Base-by-base conservation (phyloP, 2,888 invertebrate species). In the Biston betularia region DNA sequence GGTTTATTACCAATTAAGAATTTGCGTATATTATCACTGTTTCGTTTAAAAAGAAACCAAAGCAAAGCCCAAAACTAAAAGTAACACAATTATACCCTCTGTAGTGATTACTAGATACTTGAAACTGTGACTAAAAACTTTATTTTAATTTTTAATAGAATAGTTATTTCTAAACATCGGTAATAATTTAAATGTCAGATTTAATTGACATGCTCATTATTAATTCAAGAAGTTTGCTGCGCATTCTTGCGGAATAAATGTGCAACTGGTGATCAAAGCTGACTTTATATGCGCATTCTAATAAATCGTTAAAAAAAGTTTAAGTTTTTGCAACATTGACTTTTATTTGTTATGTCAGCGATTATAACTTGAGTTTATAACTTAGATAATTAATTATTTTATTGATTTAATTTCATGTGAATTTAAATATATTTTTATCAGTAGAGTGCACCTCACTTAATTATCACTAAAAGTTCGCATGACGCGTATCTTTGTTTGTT, bases 181-280 rank as follows among this genome's bases (percentile, higher is more conserved):
- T 56, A 48, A 57, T 49, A 53, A 59, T 45, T 56, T 34, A 70
- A 73, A 73, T 70, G 72, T 63, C 69, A 65, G 52, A 56, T 49
- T 58, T 69, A 72, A 70, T 69, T 66, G 62, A 65, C 54, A 63
- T 40, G 8, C 64, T 68, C 58, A 70, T 65, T 65, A 62, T 57
- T 10, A 33, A 57, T 66, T 49, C 57, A 50, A 49, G 40, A 40
- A 53, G 62, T 63, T 60, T 62, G 45, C 12, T 70, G 50, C 59
- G 53, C 53, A 50, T 44, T 58, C 61, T 62, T 64, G 54, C 68
- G 53, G 61, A 68, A 57, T 62, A 45, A 58, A 49, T 42, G 49
- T 56, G 56, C 61, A 61, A 63, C 48, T 38, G 57, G 49, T 67
- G 55, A 35, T 44, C 49, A 42, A 49, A 54, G 48, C 11, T 34